A percentile compares a stretch with the other conserved stretches of the same genome.
Conservation (phyloP, 2,113 vertebrate species). For the Syrmaticus mikado region DNA sequence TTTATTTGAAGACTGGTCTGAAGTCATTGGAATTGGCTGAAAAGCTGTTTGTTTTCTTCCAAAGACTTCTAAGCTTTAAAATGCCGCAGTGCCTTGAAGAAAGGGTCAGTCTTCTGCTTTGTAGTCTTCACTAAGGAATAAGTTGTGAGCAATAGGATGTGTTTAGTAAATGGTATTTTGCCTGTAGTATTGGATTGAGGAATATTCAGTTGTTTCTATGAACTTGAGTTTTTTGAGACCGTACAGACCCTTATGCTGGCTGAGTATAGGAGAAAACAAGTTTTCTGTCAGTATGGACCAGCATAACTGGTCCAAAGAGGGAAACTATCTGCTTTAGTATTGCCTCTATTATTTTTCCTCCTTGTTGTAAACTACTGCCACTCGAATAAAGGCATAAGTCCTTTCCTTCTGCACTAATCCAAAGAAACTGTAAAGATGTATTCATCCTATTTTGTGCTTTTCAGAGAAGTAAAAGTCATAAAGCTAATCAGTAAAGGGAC, state of each 20-base stretch:
- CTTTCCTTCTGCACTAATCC: not conserved
- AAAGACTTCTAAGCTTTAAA: not conserved
- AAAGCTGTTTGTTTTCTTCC: not conserved
- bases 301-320: not conserved
- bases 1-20: not conserved
- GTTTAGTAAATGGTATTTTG: not conserved
- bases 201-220: not conserved
- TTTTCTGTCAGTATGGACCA: not conserved
- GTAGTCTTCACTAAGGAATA: not conserved
- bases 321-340: not conserved
- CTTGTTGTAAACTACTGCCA: not conserved
- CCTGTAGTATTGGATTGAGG: not conserved
- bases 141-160: not conserved
- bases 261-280: not conserved
- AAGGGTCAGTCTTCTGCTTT: not conserved
- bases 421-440: not conserved
- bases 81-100: not conserved
- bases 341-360: not conserved
- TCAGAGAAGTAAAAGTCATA: slow-evolving; percentile 92
- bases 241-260: not conserved
- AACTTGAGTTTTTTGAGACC: not conserved
- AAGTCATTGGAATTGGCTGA: not conserved
- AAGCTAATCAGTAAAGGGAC: slow-evolving; percentile 92
- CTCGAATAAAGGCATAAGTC: not conserved
- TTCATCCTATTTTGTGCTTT: slow-evolving; percentile 10